A percentile compares a stretch with the other conserved stretches of the same genome.
These are phyloP conservation scores for Aromia moschata DNA, from an alignment of 2,888 invertebrate genomes.

Conservation along the genomic window DNA sequence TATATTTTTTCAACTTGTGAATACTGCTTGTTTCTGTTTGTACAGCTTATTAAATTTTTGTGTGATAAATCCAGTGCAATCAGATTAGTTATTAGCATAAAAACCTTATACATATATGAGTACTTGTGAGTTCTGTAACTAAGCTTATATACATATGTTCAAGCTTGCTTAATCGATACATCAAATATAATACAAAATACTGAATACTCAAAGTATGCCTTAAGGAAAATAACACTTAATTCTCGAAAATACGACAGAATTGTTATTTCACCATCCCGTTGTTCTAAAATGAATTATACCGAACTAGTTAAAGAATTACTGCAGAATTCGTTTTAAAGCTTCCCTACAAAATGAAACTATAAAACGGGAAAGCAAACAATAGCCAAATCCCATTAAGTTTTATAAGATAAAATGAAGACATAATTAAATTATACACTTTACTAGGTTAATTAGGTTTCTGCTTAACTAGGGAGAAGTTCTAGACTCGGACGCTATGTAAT, in stretches of 20 bases:
- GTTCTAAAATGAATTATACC: neutral
- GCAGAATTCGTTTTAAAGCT: constrained; percentile 5
- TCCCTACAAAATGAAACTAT: constrained; percentile 7
- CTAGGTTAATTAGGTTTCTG: constrained; percentile 30
- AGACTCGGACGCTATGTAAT: constrained; percentile 24
- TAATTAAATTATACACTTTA: constrained; percentile 29
- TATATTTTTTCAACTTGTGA: neutral
- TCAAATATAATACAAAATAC: no score
- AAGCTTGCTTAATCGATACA: no score
- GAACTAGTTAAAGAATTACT: constrained; percentile 5
- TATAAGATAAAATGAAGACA: constrained; percentile 24
- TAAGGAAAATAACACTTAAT: no score
- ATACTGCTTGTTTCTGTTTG: neutral
- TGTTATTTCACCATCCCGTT: neutral
- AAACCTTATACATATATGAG: no score
- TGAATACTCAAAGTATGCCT: no score
- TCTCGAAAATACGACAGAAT: neutral
- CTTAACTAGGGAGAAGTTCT: constrained; percentile 24
- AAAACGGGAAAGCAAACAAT: constrained; percentile 16
- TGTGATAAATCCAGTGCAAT: neutral
- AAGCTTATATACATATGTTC: no score
- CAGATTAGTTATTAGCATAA: no score
- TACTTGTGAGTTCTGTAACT: no score
- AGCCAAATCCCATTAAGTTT: constrained; percentile 20
- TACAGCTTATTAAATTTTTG: neutral